Conservation (phyloP, 2,113 vertebrate species). For the Elachura formosa region DNA sequence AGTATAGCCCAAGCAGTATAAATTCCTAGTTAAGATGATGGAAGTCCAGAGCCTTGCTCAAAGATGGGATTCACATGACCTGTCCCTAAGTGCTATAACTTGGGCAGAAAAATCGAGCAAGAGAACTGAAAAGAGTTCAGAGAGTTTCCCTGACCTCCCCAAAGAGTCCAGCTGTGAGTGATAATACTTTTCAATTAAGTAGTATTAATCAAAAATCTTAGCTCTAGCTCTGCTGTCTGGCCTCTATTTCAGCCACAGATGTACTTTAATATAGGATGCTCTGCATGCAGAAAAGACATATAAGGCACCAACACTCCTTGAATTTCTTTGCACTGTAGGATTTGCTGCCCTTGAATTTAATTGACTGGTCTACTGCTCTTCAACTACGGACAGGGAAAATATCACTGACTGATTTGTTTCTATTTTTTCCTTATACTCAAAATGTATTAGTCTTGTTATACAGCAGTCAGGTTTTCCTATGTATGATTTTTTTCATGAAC, state of each 20-base stretch:
- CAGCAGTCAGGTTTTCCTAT: not conserved
- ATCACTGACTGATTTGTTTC: not conserved
- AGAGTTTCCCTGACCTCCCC: not conserved
- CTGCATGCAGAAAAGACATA: not conserved
- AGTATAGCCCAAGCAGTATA: not conserved
- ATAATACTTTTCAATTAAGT: not conserved
- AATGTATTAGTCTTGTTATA: not conserved
- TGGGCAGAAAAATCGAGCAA: not conserved
- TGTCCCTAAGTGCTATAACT: not conserved
- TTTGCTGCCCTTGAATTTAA: not conserved
- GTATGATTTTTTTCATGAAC: not conserved
- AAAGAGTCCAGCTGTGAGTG: not conserved
- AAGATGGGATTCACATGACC: not conserved
- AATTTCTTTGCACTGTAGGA: not conserved
- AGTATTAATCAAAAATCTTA: not conserved
- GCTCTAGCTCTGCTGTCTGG: not conserved
- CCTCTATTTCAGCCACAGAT: not conserved
- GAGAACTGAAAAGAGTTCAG: not conserved
- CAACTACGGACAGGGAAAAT: not conserved
- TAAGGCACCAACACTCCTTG: not conserved
- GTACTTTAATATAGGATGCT: not conserved
- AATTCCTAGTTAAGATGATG: not conserved
- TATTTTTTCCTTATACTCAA: not conserved
- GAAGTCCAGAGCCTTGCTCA: not conserved
- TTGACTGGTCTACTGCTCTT: not conserved